Evolutionary conservation across 2,888 invertebrate genomes (phyloP).

Genomic region (Apodemia zela): DNA sequence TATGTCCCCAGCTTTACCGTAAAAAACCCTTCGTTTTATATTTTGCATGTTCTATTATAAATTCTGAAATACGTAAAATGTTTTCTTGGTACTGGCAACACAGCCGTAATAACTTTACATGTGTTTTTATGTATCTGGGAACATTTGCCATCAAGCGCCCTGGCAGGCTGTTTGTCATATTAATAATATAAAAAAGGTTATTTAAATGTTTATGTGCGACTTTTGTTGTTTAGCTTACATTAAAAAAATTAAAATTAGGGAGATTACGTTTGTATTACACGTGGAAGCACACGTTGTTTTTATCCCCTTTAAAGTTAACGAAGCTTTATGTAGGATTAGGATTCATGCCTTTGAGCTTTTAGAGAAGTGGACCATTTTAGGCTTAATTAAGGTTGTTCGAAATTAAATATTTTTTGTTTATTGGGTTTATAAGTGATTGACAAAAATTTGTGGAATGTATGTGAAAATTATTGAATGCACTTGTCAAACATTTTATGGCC

Average conservation of each 20-base stretch:
- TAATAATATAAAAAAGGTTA: slow-evolving; percentile 9
- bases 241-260: slow-evolving; percentile 9
- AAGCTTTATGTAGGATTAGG: background rate
- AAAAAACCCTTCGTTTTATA: background rate
- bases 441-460: no score
- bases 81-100: background rate
- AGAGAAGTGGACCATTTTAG: no score
- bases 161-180: slow-evolving; percentile 3
- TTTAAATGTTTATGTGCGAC: slow-evolving; percentile 7
- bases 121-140: slow-evolving; percentile 5
- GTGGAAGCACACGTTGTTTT: background rate
- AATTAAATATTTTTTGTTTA: no score
- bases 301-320: slow-evolving; percentile 1
- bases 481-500: no score
- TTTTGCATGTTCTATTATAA: background rate
- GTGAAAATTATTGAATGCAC: no score
- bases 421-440: no score
- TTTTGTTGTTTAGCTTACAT: background rate
- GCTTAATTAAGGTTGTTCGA: background rate
- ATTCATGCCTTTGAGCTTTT: background rate
- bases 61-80: background rate
- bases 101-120: slow-evolving; percentile 7
- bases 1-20: background rate
- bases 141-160: background rate
- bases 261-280: slow-evolving; percentile 4